Percentiles rank a stretch among this genome's conserved stretches.
Evolutionary conservation across 37 sponge, comb jelly and placozoan species (phyloP).

Genomic region (Hexactinellida sp.): DNA sequence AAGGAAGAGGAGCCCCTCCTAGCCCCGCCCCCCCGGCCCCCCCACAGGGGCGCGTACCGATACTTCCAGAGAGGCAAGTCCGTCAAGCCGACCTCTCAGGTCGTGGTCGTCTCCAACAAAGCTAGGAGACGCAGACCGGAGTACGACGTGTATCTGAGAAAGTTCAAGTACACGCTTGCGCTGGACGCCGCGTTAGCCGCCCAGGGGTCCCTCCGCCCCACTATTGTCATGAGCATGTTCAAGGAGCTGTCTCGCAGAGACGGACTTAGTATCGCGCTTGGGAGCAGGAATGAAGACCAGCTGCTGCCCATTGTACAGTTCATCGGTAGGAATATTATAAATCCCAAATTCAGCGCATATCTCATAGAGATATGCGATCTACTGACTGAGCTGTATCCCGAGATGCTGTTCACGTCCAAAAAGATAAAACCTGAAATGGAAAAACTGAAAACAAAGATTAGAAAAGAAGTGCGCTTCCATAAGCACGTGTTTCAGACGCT

Average conservation of each 20-base stretch:
- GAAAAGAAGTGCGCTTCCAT: not conserved
- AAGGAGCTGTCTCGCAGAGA: slow-evolving; percentile 81
- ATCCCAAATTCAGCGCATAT: slow-evolving; percentile 16
- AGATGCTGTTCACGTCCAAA: not conserved
- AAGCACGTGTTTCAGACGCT: not conserved
- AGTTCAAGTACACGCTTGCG: slow-evolving; percentile 74
- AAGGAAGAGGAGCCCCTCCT: not conserved
- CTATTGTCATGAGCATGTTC: slow-evolving; percentile 54
- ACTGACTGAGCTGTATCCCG: not conserved
- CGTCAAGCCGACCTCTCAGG: slow-evolving; percentile 39
- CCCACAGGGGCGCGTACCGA: slow-evolving; percentile 32
- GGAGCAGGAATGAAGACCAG: slow-evolving; percentile 60
- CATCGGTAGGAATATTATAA: slow-evolving; percentile 28
- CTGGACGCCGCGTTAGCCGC: slow-evolving; percentile 65
- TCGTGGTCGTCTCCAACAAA: slow-evolving; percentile 30
- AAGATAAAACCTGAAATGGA: not conserved
- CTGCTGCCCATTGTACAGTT: slow-evolving; percentile 69
- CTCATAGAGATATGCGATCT: slow-evolving; percentile 20
- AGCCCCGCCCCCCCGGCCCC: slow-evolving; percentile 13
- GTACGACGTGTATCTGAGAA: slow-evolving; percentile 59
- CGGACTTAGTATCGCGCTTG: slow-evolving; percentile 64
- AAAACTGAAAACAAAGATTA: not conserved
- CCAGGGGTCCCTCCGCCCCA: not conserved
- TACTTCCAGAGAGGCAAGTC: slow-evolving; percentile 63
- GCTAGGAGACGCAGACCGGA: slow-evolving; percentile 25